Percentiles rank a stretch among this genome's conserved stretches.
These are phyloP conservation scores for human (Homo sapiens) DNA, from an alignment of 2,113 vertebrate genomes.

Conservation along the genomic window GRCh38 chr12:24762001-24762500, in stretches of 20 bases:
- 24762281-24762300: constrained; percentile 72
- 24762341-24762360: constrained; percentile 60
- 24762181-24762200: constrained; percentile 63
- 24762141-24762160: not conserved
- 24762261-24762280: constrained; percentile 77
- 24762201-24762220: constrained; percentile 69
- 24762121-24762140: not conserved
- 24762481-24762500: constrained; percentile 79
- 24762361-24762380: constrained; percentile 72
- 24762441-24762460: constrained; percentile 76
- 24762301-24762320: constrained; percentile 73
- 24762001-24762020: constrained; percentile 11
- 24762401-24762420: constrained; percentile 72
- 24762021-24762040: not conserved
- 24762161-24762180: not conserved
- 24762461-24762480: constrained; percentile 81
- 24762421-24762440: constrained; percentile 74
- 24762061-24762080: not conserved
- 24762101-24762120: not conserved
- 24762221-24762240: constrained; percentile 79
- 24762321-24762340: constrained; percentile 72
- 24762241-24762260: constrained; percentile 73
- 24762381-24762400: constrained; percentile 50
- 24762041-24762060: not conserved
- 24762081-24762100: not conserved